These are phyloP conservation scores for Pollenia labialis DNA, from an alignment of 2,888 invertebrate species.

Conservation along the genomic window DNA sequence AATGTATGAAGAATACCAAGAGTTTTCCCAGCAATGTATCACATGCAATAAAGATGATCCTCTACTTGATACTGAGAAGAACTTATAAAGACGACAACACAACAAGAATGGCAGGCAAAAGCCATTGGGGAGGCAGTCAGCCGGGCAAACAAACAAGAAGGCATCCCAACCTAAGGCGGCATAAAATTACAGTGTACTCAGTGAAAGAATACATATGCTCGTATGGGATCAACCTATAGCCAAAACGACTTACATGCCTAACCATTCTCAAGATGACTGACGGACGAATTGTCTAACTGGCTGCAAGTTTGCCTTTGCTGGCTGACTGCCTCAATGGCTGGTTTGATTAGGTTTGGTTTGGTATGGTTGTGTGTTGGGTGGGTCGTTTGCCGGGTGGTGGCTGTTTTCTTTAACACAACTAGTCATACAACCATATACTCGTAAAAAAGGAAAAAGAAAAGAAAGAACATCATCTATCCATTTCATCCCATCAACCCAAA, in stretches of 20 bases:
- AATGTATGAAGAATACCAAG: constrained; percentile 76
- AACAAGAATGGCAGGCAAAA: constrained; percentile 75
- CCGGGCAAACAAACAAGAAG: constrained; percentile 74
- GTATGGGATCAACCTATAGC: constrained; percentile 80
- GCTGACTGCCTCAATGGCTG: constrained; percentile 60
- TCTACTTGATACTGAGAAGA: constrained; percentile 60
- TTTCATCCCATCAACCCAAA: constrained; percentile 64
- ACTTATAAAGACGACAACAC: constrained; percentile 57
- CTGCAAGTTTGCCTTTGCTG: constrained; percentile 42
- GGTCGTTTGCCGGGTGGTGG: constrained; percentile 38
- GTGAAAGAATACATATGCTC: constrained; percentile 56
- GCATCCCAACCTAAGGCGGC: constrained; percentile 76
- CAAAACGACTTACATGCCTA: constrained; percentile 79
- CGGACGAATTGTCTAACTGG: constrained; percentile 74
- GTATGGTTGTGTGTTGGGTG: constrained; percentile 11
- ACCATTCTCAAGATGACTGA: constrained; percentile 65
- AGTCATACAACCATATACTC: constrained; percentile 41
- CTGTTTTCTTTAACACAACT: constrained; percentile 46
- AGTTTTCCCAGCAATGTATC: constrained; percentile 76
- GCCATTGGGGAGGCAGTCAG: constrained; percentile 74
- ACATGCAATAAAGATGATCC: constrained; percentile 71
- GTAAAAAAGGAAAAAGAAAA: constrained; percentile 33
- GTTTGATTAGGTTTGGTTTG: constrained; percentile 48
- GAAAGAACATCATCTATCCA: constrained; percentile 47
- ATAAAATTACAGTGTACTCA: constrained; percentile 72